Conservation (phyloP, 1,140 invertebrate species). For the Drosophila auraria region DNA sequence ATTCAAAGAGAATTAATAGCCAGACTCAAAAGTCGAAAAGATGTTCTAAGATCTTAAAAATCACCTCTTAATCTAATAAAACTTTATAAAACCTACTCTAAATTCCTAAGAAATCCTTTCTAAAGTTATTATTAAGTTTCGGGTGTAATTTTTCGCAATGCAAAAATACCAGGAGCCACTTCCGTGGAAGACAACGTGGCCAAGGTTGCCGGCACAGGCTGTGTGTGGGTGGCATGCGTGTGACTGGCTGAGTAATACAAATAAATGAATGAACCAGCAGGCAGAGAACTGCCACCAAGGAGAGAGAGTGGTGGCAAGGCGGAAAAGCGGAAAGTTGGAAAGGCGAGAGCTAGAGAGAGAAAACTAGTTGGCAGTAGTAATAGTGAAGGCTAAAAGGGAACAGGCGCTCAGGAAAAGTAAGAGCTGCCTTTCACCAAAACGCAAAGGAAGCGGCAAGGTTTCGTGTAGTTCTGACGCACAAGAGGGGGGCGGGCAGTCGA, state of each 20-base stretch:
- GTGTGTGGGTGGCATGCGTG: constrained; percentile 54
- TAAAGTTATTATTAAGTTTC: background rate
- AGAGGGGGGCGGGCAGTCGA: background rate
- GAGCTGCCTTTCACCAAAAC: constrained; percentile 33
- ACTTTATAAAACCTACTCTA: no score
- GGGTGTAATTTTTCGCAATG: constrained; percentile 1
- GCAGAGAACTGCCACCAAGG: background rate
- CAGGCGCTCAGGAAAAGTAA: constrained; percentile 70
- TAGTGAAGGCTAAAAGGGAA: constrained; percentile 70
- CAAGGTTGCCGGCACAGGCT: constrained; percentile 29
- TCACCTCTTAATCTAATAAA: no score
- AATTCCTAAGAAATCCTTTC: no score
- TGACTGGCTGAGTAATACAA: constrained; percentile 71
- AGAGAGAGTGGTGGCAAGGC: background rate
- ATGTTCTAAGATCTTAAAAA: no score
- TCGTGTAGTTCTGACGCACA: constrained; percentile 36
- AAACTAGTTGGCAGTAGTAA: constrained; percentile 65
- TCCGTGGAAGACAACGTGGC: constrained; percentile 34
- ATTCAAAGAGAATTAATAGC: background rate
- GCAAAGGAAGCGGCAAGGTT: constrained; percentile 44
- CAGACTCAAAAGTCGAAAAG: background rate
- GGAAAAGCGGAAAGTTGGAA: constrained; percentile 3
- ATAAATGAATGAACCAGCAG: constrained; percentile 76
- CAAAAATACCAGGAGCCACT: constrained; percentile 10
- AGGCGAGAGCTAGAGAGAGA: constrained; percentile 26